phyloP scores from a whole-genome alignment of 2,888 invertebrate species.

The Ramazzottius varieornatus region DNA sequence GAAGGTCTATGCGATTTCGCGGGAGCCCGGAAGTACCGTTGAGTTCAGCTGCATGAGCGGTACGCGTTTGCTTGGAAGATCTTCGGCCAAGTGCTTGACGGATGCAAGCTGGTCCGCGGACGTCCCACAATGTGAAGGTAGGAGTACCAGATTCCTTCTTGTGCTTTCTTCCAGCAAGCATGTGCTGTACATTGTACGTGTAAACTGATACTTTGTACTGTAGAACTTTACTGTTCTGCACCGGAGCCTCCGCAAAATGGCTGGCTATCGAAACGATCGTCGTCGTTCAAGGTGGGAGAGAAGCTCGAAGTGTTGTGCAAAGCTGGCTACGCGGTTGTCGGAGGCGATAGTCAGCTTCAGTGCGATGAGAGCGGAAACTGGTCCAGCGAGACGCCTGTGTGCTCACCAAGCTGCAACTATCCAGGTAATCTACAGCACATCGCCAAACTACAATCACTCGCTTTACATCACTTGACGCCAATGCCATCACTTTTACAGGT shows the following conservation, averaged over 20 bases:
- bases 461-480: too few species aligned
- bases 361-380: conserved; percentile 63
- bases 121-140: conserved; percentile 62
- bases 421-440: too few species aligned
- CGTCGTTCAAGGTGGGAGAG: background rate
- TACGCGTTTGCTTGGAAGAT: conserved; percentile 49
- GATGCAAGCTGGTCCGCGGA: conserved; percentile 55
- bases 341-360: too few species aligned
- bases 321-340: conserved; percentile 51
- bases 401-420: background rate
- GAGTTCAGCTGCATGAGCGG: conserved; percentile 50
- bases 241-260: background rate
- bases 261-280: background rate
- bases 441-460: too few species aligned
- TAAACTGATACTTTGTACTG: too few species aligned
- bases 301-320: conserved; percentile 45
- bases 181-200: too few species aligned
- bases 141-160: conserved; percentile 2
- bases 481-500: too few species aligned
- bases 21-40: conserved; percentile 51
- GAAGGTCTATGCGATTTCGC: conserved; percentile 37
- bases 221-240: background rate
- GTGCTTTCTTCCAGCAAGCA: too few species aligned
- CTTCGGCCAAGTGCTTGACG: conserved; percentile 39
- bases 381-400: conserved; percentile 32